Evolutionary conservation across 2,888 invertebrate genomes (phyloP), one percentile per base, ranked within the genome.

Genomic region (Xanthorhoe spadicearia): DNA sequence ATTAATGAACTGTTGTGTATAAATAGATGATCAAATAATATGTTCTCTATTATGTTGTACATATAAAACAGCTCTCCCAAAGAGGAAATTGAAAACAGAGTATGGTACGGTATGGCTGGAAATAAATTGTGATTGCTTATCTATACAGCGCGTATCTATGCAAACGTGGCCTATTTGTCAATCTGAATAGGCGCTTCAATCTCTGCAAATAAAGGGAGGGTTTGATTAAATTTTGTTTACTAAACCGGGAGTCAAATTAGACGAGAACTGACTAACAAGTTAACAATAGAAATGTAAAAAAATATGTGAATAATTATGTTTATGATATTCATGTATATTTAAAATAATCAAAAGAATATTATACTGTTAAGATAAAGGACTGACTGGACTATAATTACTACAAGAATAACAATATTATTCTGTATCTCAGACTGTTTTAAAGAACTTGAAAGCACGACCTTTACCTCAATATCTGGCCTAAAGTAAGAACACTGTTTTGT

Each of bases 111-210:
- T 32, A 32, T 32, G 32, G 32, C 38, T 64, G 35, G 43, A 38
- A 67, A 68, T 69, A 69, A 57, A 62, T 58, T 38, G 50, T 69
- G 71, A 68, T 66, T 68, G 69, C 56, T 65, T 71, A 71, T 64
- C 66, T 67, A 65, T 61, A 59, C 49, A 61, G 59, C 51, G 58
- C 62, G 61, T 66, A 66, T 72, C 65, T 72, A 70, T 72, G 70
- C 64, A 68, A 68, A 72, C 64, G 51, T 28, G 66, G 59, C 59
- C 59, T 68, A 57, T 68, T 68, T 70, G 70, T 61, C 66, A 54
- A 60, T 54, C 59, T 64, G 66, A 68, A 70, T 66, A 51, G 69
- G 61, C 59, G 61, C 66, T 69, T 66, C 51, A 69, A 57, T 48
- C 60, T 65, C 59, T 65, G 65, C 61, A 58, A 61, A 61, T 59